Evolutionary conservation across 1,140 invertebrate species (phyloP).

Genomic region (Bombus waltoni): DNA sequence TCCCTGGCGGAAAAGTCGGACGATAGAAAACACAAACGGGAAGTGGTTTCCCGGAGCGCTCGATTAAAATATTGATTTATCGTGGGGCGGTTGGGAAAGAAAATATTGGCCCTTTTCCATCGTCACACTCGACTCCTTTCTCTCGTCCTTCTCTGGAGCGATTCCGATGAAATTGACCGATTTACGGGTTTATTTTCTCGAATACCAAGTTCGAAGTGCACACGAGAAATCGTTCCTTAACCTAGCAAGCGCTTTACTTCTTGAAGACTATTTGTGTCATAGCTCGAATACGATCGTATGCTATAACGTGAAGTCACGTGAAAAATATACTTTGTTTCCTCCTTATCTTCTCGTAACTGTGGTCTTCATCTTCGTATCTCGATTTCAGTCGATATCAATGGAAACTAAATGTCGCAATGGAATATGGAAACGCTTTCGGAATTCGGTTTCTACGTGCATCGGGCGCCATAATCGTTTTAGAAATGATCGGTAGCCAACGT

Average conservation of each 20-base stretch:
- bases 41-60: not conserved
- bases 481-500: not conserved
- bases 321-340: too few relatives aligned
- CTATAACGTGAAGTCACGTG: not conserved
- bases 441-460: not conserved
- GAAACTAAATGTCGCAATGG: not conserved
- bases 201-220: not conserved
- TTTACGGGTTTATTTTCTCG: conserved; percentile 9
- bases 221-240: not conserved
- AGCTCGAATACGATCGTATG: not conserved
- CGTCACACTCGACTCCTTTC: not conserved
- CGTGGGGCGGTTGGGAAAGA: not conserved
- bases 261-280: not conserved
- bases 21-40: too few relatives aligned
- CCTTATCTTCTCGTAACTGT: not conserved
- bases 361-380: not conserved
- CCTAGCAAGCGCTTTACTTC: not conserved
- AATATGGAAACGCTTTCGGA: not conserved
- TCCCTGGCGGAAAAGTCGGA: not conserved
- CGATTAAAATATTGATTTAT: conserved; percentile 43
- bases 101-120: conserved; percentile 30
- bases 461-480: not conserved
- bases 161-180: conserved; percentile 16
- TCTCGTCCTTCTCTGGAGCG: not conserved
- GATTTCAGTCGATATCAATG: too few relatives aligned